Percentiles rank a stretch among this genome's conserved stretches.
Evolutionary conservation across 2,797 vertebrate species (phyloP).

Genomic region (Hemibagrus guttatus): DNA sequence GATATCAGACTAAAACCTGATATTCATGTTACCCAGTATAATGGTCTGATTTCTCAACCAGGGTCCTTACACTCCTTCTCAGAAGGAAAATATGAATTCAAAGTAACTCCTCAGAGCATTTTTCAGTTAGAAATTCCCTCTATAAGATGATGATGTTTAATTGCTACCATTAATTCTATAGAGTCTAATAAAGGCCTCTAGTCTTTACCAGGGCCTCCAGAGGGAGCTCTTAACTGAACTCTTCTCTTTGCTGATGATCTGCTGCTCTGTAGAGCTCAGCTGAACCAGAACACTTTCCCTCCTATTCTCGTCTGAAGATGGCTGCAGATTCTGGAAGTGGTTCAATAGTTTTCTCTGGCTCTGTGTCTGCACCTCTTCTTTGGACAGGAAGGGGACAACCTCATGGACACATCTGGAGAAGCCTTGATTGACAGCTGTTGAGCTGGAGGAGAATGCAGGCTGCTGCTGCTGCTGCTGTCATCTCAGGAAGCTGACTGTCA

Average conservation of each 20-base stretch:
- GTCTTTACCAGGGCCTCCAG: slow-evolving; percentile 57
- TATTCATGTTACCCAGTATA: no score
- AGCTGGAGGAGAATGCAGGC: no score
- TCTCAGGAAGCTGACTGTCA: no score
- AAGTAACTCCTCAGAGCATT: no score
- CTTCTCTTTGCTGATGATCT: slow-evolving; percentile 45
- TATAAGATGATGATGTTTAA: neutral
- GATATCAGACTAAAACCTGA: no score
- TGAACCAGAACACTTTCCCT: slow-evolving; percentile 21
- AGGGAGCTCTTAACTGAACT: slow-evolving; percentile 32
- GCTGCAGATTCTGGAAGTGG: slow-evolving; percentile 54
- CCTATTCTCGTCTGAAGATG: slow-evolving; percentile 42
- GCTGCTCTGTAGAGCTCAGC: slow-evolving; percentile 35
- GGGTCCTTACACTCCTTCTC: neutral
- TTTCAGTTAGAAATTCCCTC: neutral
- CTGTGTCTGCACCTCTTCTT: slow-evolving; percentile 52
- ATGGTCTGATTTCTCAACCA: no score
- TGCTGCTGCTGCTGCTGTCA: no score
- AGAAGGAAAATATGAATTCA: neutral
- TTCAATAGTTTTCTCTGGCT: slow-evolving; percentile 56
- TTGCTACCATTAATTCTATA: neutral
- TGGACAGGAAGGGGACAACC: neutral
- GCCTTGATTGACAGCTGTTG: no score
- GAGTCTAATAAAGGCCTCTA: neutral
- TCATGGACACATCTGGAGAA: no score